phyloP scores from a whole-genome alignment of 2,113 vertebrate genomes.

The Mobula birostris region DNA sequence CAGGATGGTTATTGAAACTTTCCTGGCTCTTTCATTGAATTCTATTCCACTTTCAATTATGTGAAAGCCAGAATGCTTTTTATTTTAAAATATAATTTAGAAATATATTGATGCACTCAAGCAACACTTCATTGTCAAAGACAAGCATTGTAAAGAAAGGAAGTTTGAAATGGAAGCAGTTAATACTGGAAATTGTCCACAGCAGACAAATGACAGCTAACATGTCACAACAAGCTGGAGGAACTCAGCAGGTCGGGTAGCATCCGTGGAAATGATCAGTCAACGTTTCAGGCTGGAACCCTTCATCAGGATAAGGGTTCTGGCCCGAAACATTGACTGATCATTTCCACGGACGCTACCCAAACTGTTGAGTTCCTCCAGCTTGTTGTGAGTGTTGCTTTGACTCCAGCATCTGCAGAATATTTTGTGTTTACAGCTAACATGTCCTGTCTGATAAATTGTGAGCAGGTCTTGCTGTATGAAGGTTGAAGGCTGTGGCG shows the following conservation, averaged over 20 bases:
- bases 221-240: no score
- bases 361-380: no score
- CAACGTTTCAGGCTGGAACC: no score
- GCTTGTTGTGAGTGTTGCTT: no score
- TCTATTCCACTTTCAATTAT: not conserved
- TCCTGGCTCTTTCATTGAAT: not conserved
- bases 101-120: not conserved
- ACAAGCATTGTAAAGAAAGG: no score
- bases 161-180: no score
- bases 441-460: not conserved
- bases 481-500: not conserved
- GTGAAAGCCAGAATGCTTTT: not conserved
- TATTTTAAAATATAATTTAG: not conserved
- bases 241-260: no score
- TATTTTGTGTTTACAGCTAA: not conserved
- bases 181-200: not conserved
- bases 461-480: not conserved
- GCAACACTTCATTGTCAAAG: not conserved
- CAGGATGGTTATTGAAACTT: not conserved
- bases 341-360: no score
- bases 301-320: no score
- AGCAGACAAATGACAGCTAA: not conserved
- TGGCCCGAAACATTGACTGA: no score
- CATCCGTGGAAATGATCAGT: no score
- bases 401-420: no score